These are phyloP conservation scores for Agonopterix heracliana DNA, from an alignment of 2,888 invertebrate genomes.

Conservation along the genomic window DNA sequence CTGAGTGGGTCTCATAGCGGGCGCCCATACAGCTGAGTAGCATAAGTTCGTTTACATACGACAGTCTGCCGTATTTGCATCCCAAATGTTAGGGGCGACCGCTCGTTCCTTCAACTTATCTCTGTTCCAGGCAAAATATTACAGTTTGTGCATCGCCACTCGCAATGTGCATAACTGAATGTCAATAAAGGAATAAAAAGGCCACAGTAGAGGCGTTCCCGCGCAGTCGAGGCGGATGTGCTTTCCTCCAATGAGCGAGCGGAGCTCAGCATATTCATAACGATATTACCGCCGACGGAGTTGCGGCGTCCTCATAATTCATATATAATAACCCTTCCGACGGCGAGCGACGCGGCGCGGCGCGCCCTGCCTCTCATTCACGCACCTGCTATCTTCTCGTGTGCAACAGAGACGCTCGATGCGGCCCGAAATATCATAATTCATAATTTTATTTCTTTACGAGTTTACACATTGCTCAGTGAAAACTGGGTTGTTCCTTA, in stretches of 20 bases:
- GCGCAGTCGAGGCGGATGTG: constrained; percentile 66
- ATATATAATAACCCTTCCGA: constrained; percentile 76
- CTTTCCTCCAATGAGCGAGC: constrained; percentile 71
- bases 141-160: constrained; percentile 72
- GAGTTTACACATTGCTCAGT: constrained; percentile 37
- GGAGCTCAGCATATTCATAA: constrained; percentile 74
- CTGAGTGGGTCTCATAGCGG: constrained; percentile 74
- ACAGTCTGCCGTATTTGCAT: constrained; percentile 72
- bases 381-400: constrained; percentile 27
- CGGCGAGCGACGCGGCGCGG: constrained; percentile 46
- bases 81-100: constrained; percentile 68
- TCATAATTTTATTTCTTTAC: constrained; percentile 70
- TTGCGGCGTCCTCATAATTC: constrained; percentile 74
- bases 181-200: constrained; percentile 73
- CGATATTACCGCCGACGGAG: constrained; percentile 73
- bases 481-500: constrained; percentile 45
- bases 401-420: constrained; percentile 55
- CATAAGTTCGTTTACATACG: constrained; percentile 76
- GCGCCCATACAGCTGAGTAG: constrained; percentile 67
- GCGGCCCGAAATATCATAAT: constrained; percentile 65
- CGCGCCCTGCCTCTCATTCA: constrained; percentile 62
- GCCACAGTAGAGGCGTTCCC: constrained; percentile 73
- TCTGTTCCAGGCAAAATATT: constrained; percentile 68
- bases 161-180: constrained; percentile 74
- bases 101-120: constrained; percentile 64